phyloP scores from a whole-genome alignment of 2,113 vertebrate species.

The Amblyornis subalaris region DNA sequence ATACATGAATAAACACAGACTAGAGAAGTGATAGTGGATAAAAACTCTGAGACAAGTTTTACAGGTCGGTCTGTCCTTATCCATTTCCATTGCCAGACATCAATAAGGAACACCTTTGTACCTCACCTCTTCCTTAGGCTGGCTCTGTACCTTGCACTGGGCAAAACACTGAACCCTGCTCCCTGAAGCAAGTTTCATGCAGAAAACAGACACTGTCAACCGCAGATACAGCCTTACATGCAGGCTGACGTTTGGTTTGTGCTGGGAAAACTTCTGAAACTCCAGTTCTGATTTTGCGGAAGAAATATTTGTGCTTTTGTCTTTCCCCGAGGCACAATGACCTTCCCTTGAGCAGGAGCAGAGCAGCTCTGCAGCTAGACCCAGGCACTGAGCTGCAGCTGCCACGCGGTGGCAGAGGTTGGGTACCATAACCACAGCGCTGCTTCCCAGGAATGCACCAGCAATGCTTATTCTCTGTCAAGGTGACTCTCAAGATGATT shows the following conservation, averaged over 20 bases:
- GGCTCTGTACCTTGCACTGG: not conserved
- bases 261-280: not conserved
- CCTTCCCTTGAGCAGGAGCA: not conserved
- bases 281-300: not conserved
- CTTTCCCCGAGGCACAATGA: not conserved
- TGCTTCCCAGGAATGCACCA: not conserved
- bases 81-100: not conserved
- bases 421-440: not conserved
- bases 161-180: not conserved
- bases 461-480: not conserved
- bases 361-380: not conserved
- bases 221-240: not conserved
- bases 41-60: not conserved
- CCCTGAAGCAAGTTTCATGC: not conserved
- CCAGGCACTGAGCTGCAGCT: not conserved
- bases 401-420: constrained; percentile 53
- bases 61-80: not conserved
- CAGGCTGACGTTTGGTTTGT: not conserved
- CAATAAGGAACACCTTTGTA: not conserved
- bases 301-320: not conserved
- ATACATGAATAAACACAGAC: not conserved
- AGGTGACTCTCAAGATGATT: constrained; percentile 48
- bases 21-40: not conserved
- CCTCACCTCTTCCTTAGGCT: not conserved
- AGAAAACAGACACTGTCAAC: not conserved